Evolutionary conservation across 30 jellyfish, hydroid and myxozoan species (phyloP).

Genomic region (Turritopsis dohrnii): DNA sequence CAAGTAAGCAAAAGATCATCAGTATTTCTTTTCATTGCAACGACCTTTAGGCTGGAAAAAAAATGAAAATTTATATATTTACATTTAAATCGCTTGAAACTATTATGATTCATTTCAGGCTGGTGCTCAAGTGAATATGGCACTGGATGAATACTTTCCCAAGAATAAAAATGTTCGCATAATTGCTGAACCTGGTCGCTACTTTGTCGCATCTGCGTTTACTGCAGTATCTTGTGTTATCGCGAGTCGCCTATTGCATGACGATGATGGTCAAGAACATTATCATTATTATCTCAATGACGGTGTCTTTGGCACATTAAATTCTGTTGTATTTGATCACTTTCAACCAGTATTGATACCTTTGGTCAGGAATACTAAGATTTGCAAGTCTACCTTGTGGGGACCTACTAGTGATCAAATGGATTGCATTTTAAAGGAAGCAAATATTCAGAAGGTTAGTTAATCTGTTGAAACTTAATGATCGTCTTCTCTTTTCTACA

Average conservation of each 20-base stretch:
- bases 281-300: slow-evolving; percentile 82
- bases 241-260: slow-evolving; percentile 52
- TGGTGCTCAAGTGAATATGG: slow-evolving; percentile 65
- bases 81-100: too few species aligned
- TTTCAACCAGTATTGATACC: slow-evolving; percentile 52
- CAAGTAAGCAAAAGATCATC: slow-evolving; percentile 55
- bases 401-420: slow-evolving; percentile 94
- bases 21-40: too few species aligned
- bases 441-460: slow-evolving; percentile 68
- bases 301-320: slow-evolving; percentile 96
- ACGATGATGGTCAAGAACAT: slow-evolving; percentile 19
- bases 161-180: slow-evolving; percentile 51
- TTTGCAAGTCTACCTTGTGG: slow-evolving; percentile 78
- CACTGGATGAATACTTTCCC: slow-evolving; percentile 70
- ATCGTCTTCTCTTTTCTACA: neutral
- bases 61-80: too few species aligned
- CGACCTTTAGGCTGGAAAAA: too few species aligned
- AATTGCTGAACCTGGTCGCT: slow-evolving; percentile 98
- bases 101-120: slow-evolving; percentile 34
- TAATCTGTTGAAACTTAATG: neutral
- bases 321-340: slow-evolving; percentile 82
- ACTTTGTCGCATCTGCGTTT: slow-evolving; percentile 83
- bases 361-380: slow-evolving; percentile 57
- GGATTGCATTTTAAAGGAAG: slow-evolving; percentile 71
- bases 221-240: slow-evolving; percentile 63